These are phyloP conservation scores for Scophthalmus maximus DNA, from an alignment of 2,113 vertebrate species.

Conservation along the genomic window DNA sequence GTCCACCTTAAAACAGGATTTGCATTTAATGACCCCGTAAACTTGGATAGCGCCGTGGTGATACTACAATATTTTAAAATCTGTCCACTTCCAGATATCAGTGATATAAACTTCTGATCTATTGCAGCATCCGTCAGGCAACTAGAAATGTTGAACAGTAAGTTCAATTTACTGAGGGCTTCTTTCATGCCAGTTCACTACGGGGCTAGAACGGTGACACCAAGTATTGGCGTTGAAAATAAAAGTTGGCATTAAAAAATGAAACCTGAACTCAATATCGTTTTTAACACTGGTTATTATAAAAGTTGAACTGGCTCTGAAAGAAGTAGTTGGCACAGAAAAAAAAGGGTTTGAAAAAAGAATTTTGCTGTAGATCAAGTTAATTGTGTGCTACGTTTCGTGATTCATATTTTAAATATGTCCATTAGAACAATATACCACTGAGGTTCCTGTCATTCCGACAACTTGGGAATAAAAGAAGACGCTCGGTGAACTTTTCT, in stretches of 20 bases:
- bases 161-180: neutral
- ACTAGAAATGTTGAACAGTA: neutral
- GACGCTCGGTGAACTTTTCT: constrained; percentile 22
- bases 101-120: neutral
- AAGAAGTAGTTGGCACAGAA: too few species aligned
- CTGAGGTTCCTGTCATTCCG: constrained; percentile 35
- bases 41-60: neutral
- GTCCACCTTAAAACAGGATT: constrained; percentile 1
- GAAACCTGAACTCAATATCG: too few species aligned
- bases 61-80: constrained; percentile 3
- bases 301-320: too few species aligned
- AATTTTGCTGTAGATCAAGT: constrained; percentile 13
- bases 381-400: constrained; percentile 20
- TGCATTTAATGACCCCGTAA: constrained; percentile 21
- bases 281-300: too few species aligned
- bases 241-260: too few species aligned
- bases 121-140: neutral
- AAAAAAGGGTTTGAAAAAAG: too few species aligned
- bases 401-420: constrained; percentile 31
- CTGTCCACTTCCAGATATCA: neutral
- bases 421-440: constrained; percentile 19
- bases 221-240: too few species aligned
- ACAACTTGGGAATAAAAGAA: constrained; percentile 28
- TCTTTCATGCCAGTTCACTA: neutral
- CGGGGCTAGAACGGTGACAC: too few species aligned